Conservation (phyloP, 2,888 invertebrate species). For the Dugesia japonica region DNA sequence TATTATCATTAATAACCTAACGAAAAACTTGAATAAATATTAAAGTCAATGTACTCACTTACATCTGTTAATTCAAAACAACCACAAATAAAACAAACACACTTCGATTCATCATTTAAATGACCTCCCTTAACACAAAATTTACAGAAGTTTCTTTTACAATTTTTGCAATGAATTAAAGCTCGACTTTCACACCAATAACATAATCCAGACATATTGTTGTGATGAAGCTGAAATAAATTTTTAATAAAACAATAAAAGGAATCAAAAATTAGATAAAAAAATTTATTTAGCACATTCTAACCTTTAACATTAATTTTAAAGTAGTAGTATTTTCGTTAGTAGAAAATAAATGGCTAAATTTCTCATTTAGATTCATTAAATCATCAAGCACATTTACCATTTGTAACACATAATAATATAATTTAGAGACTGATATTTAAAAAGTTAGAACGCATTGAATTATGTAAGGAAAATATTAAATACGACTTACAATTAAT, state of each 20-base stretch:
- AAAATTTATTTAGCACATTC: neutral
- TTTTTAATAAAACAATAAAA: neutral
- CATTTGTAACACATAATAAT: neutral
- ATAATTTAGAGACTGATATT: neutral
- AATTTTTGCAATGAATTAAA: neutral
- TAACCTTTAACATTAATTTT: neutral
- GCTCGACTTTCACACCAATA: neutral
- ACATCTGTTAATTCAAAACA: neutral
- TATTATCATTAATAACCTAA: too few relatives aligned
- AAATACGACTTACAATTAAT: neutral
- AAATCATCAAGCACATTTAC: neutral
- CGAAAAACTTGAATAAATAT: too few relatives aligned
- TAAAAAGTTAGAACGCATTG: neutral
- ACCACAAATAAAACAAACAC: constrained; percentile 2
- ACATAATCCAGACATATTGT: neutral
- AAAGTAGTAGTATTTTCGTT: too few relatives aligned
- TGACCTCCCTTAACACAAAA: neutral
- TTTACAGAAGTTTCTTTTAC: constrained; percentile 14
- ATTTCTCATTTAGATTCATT: neutral
- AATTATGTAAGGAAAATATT: neutral
- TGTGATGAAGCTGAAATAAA: neutral
- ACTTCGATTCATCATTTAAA: neutral
- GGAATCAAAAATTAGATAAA: neutral
- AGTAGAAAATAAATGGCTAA: neutral
- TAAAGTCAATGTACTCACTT: too few relatives aligned